These are phyloP conservation scores for Pogonocherus hispidulus DNA, from an alignment of 2,888 invertebrate species.

Conservation along the genomic window DNA sequence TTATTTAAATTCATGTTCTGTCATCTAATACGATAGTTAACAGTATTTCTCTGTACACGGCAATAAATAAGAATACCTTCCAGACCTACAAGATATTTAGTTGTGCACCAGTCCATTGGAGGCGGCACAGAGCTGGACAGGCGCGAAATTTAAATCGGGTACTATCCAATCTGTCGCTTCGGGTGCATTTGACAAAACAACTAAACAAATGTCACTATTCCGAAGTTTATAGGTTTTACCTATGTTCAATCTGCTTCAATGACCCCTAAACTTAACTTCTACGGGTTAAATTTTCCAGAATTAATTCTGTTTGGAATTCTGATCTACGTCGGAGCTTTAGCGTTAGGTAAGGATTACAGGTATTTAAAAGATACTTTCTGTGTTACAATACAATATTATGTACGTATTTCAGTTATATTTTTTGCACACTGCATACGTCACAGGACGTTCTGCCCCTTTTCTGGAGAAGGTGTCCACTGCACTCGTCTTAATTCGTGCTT, in stretches of 20 bases:
- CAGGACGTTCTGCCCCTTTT: slow-evolving; percentile 34
- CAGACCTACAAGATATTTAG: no score
- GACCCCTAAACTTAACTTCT: slow-evolving; percentile 1
- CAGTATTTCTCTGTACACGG: background rate
- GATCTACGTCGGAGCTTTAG: slow-evolving; percentile 24
- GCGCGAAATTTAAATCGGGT: no score
- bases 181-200: no score
- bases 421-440: background rate
- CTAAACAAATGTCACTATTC: no score
- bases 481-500: slow-evolving; percentile 1
- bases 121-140: no score
- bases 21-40: no score
- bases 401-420: background rate
- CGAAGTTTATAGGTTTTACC: no score
- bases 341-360: slow-evolving; percentile 12
- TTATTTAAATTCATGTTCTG: background rate
- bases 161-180: no score
- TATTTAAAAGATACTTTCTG: background rate
- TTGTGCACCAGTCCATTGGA: no score
- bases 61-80: no score
- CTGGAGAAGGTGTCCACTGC: slow-evolving; percentile 35
- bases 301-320: slow-evolving; percentile 28
- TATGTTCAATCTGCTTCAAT: background rate
- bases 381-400: background rate
- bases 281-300: slow-evolving; percentile 20